These are phyloP conservation scores for Peribatodes rhomboidaria DNA, from an alignment of 2,888 invertebrate genomes.

Conservation along the genomic window DNA sequence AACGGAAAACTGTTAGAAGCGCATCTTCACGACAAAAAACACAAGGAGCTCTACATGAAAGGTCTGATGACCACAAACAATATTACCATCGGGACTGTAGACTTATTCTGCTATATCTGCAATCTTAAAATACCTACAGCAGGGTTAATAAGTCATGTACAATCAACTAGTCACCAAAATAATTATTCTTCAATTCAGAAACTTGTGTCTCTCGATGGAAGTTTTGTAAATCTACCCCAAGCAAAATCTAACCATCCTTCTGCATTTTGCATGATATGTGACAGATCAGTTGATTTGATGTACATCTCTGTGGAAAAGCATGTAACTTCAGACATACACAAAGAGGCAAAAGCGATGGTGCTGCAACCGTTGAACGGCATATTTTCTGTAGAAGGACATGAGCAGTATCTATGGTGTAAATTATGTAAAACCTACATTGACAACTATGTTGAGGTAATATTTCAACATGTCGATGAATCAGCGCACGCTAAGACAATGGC, in stretches of 20 bases:
- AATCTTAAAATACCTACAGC: conserved; percentile 40
- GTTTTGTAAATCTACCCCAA: conserved; percentile 55
- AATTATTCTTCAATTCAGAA: conserved; percentile 46
- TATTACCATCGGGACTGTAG: conserved; percentile 41
- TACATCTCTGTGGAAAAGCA: conserved; percentile 50
- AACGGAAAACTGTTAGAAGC: conserved; percentile 49
- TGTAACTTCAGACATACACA: conserved; percentile 51
- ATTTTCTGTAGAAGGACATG: conserved; percentile 61
- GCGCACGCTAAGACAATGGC: conserved; percentile 53
- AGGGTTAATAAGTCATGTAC: conserved; percentile 50
- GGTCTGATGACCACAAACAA: conserved; percentile 58
- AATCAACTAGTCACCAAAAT: conserved; percentile 49
- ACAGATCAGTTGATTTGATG: conserved; percentile 50
- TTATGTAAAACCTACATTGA: conserved; percentile 64
- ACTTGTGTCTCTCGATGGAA: conserved; percentile 56
- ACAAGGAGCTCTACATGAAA: conserved; percentile 50
- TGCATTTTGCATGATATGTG: conserved; percentile 57
- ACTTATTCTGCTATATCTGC: conserved; percentile 54
- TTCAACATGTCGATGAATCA: conserved; percentile 61
- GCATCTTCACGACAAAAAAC: conserved; percentile 54
- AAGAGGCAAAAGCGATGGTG: conserved; percentile 57
- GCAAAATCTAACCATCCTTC: conserved; percentile 20
- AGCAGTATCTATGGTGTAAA: conserved; percentile 67
- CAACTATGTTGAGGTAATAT: conserved; percentile 62
- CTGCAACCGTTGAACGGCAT: conserved; percentile 68